Evolutionary conservation across 2,797 vertebrate species (phyloP), one percentile per base, ranked within the genome.

Genomic region (Periophthalmus magnuspinnatus): DNA sequence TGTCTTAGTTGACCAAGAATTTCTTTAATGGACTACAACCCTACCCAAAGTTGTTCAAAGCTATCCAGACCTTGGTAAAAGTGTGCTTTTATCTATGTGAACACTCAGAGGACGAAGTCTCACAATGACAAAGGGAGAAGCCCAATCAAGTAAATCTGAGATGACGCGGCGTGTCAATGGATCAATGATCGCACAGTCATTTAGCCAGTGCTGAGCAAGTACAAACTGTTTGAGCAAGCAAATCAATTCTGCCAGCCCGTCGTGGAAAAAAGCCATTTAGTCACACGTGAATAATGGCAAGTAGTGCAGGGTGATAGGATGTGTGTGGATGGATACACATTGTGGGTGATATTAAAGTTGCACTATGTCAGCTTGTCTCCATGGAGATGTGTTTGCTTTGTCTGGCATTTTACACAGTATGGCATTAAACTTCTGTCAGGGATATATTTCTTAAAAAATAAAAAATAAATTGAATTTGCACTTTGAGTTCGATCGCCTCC

Each of bases 211-310:
- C 88, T 89, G 87, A 85, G 85, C 87, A 88, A 87, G 84, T 87
- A 86, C 90, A 92, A 90, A 91, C 90, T 84, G 83, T 90, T 92
- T 90, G 84, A 90, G 91, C 89, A 86, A 89, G 87, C 86, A 88
- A 92, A 94, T 93, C 89, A 88, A 92, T 93, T 90, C 33, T 86
- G 75, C 90, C 84, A 85, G 80, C 78, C 83, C 57, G 67, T 79
- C 71, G 75, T 55, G 28, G 78, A 86, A 79, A 91, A 63, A 90
- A 81, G 70, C 69, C 68, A 77, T 92, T 81, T 93, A 88, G 93
- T 93, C 90, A 90, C 88, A 81, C 75, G 60, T 77, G 83, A 84
- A 82, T 85, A 84, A 81, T 69, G 77, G 81, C 78, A 84, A 88
- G 84, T 85, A 80, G 66, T 54, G 34, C 72, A 54, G 78, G 66